These are phyloP conservation scores for Drosophila kuntzei DNA, from an alignment of 2,888 invertebrate genomes.

Conservation along the genomic window DNA sequence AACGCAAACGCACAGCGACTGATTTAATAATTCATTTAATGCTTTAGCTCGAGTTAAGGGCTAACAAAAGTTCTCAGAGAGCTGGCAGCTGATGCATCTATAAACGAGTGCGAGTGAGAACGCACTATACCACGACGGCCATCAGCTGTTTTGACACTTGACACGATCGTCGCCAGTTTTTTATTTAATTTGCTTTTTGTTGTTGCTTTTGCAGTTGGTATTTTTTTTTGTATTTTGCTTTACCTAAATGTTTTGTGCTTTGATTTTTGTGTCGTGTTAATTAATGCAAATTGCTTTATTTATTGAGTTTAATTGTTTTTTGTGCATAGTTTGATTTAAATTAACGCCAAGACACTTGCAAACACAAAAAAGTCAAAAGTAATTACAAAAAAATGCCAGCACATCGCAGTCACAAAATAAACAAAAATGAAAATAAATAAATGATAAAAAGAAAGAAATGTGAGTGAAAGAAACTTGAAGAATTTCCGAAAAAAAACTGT, in stretches of 20 bases:
- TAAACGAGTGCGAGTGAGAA: conserved; percentile 50
- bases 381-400: conserved; percentile 24
- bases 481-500: conserved; percentile 2
- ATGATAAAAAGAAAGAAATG: background rate
- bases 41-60: conserved; percentile 37
- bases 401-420: conserved; percentile 8
- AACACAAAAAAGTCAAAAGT: conserved; percentile 20
- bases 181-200: conserved; percentile 7
- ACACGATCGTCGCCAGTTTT: conserved; percentile 65
- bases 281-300: conserved; percentile 57
- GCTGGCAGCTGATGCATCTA: conserved; percentile 28
- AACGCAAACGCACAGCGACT: conserved; percentile 46
- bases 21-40: conserved; percentile 60
- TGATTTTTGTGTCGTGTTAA: conserved; percentile 49
- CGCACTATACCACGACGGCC: conserved; percentile 44
- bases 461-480: background rate
- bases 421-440: background rate
- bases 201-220: conserved; percentile 15
- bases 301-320: conserved; percentile 44
- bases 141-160: conserved; percentile 78
- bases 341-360: conserved; percentile 35
- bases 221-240: conserved; percentile 17
- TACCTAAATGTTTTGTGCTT: conserved; percentile 43
- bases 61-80: conserved; percentile 32
- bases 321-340: conserved; percentile 32